Evolutionary conservation across 2,113 vertebrate species (phyloP).

Genomic region (Brienomyrus brachyistius): DNA sequence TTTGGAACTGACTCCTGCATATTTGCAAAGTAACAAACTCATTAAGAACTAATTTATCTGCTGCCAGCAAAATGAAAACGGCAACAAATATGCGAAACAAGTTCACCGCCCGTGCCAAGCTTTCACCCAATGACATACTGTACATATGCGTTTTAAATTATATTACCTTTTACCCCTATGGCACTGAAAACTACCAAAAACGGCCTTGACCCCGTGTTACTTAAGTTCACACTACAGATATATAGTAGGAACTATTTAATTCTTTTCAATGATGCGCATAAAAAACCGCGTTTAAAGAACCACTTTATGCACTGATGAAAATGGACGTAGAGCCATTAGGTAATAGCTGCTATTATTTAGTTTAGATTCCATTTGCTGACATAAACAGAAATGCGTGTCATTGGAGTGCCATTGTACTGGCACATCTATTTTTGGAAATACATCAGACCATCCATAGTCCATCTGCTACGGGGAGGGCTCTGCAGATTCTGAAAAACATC

Average conservation of each 20-base stretch:
- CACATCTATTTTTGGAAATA: constrained; percentile 2
- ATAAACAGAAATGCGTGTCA: not conserved
- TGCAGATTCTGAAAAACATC: not conserved
- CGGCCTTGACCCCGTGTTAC: not conserved
- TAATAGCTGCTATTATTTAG: not conserved
- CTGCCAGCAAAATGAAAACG: not conserved
- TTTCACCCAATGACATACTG: not conserved
- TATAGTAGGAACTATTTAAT: not conserved
- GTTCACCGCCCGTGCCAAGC: not conserved
- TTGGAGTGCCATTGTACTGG: not conserved
- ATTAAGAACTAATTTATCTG: not conserved
- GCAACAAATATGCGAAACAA: not conserved
- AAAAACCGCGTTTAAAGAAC: not conserved
- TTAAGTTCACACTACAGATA: not conserved
- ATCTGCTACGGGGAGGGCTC: not conserved
- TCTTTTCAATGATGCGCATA: not conserved
- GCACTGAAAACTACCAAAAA: not conserved
- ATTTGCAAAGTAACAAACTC: not conserved
- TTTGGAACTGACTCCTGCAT: not conserved
- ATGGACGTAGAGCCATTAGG: not conserved
- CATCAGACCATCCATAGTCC: not conserved
- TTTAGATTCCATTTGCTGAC: constrained; percentile 4
- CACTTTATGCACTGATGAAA: not conserved
- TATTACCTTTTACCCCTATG: not conserved
- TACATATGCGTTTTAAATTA: not conserved